phyloP scores from a whole-genome alignment of 2,888 invertebrate species.

The Drosophila ustulata region DNA sequence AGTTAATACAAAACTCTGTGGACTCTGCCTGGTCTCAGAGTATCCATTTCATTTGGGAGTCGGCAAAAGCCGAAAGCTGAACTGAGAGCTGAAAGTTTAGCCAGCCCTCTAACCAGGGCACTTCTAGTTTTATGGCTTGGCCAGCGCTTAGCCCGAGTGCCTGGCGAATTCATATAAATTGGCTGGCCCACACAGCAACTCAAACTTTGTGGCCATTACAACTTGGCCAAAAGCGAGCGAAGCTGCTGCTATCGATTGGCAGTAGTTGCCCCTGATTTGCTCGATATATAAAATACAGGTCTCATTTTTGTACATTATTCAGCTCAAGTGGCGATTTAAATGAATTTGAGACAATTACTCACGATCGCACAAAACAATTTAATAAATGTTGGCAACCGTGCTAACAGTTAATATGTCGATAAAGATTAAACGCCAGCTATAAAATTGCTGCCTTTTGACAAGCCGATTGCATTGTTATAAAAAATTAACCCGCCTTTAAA shows the following conservation, averaged over 20 bases:
- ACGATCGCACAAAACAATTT: conserved; percentile 28
- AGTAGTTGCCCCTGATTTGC: background rate
- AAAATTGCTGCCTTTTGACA: conserved; percentile 71
- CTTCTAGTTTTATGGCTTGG: conserved; percentile 64
- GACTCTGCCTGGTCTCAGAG: conserved; percentile 12
- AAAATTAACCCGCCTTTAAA: conserved; percentile 78
- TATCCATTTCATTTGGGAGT: conserved; percentile 68
- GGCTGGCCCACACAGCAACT: conserved; percentile 35
- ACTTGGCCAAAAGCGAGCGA: conserved; percentile 30
- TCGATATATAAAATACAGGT: background rate
- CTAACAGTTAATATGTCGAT: conserved; percentile 51
- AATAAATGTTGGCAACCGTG: conserved; percentile 28
- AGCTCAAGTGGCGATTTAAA: background rate
- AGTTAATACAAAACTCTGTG: conserved; percentile 67
- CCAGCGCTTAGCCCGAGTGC: conserved; percentile 48
- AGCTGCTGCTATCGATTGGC: conserved; percentile 23
- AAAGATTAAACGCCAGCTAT: conserved; percentile 76
- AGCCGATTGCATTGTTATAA: conserved; percentile 73
- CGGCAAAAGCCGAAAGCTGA: conserved; percentile 49
- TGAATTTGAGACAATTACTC: conserved; percentile 23
- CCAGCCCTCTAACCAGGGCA: conserved; percentile 34
- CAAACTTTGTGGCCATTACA: conserved; percentile 53
- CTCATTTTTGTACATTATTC: conserved; percentile 2
- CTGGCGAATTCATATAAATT: conserved; percentile 68
- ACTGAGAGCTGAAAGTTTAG: conserved; percentile 52